Evolutionary conservation across 2,797 vertebrate genomes (phyloP).

Genomic region (Macropodus opercularis): DNA sequence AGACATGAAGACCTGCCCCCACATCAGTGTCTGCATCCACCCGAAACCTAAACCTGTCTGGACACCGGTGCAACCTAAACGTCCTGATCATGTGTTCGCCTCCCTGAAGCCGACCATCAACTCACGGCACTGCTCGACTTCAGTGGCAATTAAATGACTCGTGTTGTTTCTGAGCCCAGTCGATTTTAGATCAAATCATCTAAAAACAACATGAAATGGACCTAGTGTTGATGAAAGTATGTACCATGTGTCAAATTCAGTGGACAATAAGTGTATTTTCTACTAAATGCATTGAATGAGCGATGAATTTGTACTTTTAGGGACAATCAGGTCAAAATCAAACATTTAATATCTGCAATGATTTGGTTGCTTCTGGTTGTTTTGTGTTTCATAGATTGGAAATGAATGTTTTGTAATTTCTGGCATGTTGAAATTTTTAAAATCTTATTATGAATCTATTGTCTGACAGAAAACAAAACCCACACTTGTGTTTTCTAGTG

Average conservation of each 20-base stretch:
- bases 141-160: constrained; percentile 17
- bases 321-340: constrained; percentile 74
- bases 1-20: constrained; percentile 38
- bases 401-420: constrained; percentile 65
- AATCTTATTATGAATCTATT: constrained; percentile 38
- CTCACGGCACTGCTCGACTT: constrained; percentile 52
- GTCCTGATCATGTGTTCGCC: constrained; percentile 32
- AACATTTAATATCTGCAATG: constrained; percentile 40
- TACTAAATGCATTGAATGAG: constrained; percentile 59
- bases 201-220: constrained; percentile 26
- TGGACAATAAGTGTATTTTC: constrained; percentile 62
- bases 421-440: constrained; percentile 16
- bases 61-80: constrained; percentile 20
- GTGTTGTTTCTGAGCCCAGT: constrained; percentile 40
- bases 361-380: constrained; percentile 34
- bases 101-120: constrained; percentile 10
- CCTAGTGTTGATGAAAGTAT: constrained; percentile 41
- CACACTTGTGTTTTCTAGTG: neutral
- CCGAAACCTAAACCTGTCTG: constrained; percentile 17
- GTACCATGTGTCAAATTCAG: constrained; percentile 51
- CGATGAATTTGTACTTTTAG: constrained; percentile 64
- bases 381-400: constrained; percentile 39
- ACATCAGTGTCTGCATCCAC: constrained; percentile 12
- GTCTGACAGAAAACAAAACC: constrained; percentile 8
- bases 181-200: constrained; percentile 33